phyloP scores from a whole-genome alignment of 2,113 vertebrate genomes.

The Peromyscus leucopus region DNA sequence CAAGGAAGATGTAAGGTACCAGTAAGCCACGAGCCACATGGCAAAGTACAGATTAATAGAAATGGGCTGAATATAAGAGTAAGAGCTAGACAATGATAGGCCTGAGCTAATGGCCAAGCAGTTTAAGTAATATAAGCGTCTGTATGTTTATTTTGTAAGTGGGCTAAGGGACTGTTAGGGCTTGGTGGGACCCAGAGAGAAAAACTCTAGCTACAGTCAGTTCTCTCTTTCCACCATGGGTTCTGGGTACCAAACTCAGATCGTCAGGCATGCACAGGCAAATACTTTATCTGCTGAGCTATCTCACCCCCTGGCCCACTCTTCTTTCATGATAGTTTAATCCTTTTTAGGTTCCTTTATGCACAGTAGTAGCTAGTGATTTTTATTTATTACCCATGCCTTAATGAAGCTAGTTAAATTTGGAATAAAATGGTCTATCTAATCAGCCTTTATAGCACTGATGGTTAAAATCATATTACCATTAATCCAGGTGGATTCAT shows the following conservation, averaged over 20 bases:
- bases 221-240: background rate
- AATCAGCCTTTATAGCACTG: background rate
- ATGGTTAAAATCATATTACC: background rate
- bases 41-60: no score
- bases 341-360: slow-evolving; percentile 25
- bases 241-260: no score
- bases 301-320: background rate
- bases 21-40: no score
- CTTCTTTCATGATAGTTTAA: slow-evolving; percentile 11
- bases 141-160: no score
- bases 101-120: no score
- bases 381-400: slow-evolving; percentile 4
- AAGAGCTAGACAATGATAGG: no score
- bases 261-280: background rate
- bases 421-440: background rate
- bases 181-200: no score
- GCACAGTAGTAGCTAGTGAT: background rate
- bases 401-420: slow-evolving; percentile 11
- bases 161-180: no score
- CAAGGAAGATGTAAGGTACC: no score
- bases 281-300: background rate
- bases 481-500: background rate
- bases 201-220: background rate
- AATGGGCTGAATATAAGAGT: no score
- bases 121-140: no score